Conservation (phyloP, 1,140 invertebrate species). For the Hylyphantes graminicola region DNA sequence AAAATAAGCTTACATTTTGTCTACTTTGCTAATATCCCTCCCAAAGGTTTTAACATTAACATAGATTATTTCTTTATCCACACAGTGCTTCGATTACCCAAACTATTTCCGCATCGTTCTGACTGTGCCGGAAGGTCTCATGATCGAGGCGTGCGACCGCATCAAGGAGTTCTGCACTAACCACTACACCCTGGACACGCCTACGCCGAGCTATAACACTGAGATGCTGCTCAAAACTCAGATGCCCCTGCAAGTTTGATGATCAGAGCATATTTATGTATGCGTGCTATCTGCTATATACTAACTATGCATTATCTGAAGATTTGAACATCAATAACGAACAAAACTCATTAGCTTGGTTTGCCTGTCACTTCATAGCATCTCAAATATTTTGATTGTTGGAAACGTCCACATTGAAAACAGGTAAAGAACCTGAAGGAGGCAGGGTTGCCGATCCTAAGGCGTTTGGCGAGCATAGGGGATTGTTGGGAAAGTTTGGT, state of each 20-base stretch:
- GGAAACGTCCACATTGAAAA: no score
- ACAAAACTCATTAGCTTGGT: background rate
- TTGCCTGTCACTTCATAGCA: no score
- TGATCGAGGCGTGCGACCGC: constrained; percentile 85
- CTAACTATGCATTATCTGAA: background rate
- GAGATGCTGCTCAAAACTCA: constrained; percentile 45
- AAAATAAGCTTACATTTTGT: no score
- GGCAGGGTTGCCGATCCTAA: no score
- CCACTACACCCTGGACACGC: constrained; percentile 66
- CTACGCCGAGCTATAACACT: constrained; percentile 20
- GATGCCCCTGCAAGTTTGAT: constrained; percentile 46
- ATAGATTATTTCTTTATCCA: background rate
- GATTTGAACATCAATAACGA: background rate
- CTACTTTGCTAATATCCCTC: background rate
- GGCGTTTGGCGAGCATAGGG: no score
- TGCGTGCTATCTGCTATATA: background rate
- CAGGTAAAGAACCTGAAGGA: no score
- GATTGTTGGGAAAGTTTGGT: no score
- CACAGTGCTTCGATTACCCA: constrained; percentile 83
- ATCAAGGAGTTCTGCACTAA: constrained; percentile 84
- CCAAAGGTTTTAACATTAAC: constrained; percentile 28
- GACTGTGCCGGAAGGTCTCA: constrained; percentile 83
- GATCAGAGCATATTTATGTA: no score
- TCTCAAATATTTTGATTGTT: no score
- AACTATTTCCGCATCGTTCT: constrained; percentile 91